Conservation (phyloP, 1,140 invertebrate genomes). For the Tetramorium simillimum region DNA sequence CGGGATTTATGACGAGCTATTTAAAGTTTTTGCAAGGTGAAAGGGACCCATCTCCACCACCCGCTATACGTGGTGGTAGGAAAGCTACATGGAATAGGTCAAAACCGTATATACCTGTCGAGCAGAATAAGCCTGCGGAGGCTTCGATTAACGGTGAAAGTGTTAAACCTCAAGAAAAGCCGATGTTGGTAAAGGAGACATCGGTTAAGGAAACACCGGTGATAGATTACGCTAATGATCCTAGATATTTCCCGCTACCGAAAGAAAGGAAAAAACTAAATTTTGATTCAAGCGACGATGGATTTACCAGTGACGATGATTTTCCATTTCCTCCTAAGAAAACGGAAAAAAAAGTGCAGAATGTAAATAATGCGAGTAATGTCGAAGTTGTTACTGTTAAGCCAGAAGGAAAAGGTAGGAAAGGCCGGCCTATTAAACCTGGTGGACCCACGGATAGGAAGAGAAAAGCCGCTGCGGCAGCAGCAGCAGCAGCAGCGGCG, state of each 20-base stretch:
- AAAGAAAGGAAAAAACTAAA: constrained; percentile 89
- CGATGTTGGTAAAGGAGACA: constrained; percentile 45
- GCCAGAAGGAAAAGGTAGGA: constrained; percentile 78
- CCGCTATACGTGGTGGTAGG: constrained; percentile 87
- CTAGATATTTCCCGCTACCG: constrained; percentile 90
- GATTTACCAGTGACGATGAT: constrained; percentile 88
- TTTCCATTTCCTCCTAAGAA: constrained; percentile 86
- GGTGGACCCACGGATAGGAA: constrained; percentile 84
- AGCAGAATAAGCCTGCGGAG: constrained; percentile 72
- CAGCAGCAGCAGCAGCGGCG: constrained; percentile 81
- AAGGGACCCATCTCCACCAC: constrained; percentile 91
- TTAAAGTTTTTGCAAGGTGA: constrained; percentile 94
- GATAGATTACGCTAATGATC: constrained; percentile 87
- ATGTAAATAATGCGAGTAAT: constrained; percentile 75
- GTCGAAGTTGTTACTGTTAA: constrained; percentile 74
- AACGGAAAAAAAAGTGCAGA: constrained; percentile 79
- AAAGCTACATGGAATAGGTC: constrained; percentile 89
- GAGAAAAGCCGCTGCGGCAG: constrained; percentile 84
- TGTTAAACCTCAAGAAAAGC: constrained; percentile 69
- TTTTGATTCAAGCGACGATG: constrained; percentile 89
- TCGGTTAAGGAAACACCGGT: constrained; percentile 77
- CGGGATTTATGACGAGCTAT: constrained; percentile 94
- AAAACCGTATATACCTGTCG: constrained; percentile 79
- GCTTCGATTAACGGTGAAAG: constrained; percentile 66
- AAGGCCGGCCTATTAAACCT: constrained; percentile 84